Percentiles rank a stretch among this genome's conserved stretches.
Evolutionary conservation across 2,113 vertebrate genomes (phyloP).

Genomic region (Laticauda colubrina): DNA sequence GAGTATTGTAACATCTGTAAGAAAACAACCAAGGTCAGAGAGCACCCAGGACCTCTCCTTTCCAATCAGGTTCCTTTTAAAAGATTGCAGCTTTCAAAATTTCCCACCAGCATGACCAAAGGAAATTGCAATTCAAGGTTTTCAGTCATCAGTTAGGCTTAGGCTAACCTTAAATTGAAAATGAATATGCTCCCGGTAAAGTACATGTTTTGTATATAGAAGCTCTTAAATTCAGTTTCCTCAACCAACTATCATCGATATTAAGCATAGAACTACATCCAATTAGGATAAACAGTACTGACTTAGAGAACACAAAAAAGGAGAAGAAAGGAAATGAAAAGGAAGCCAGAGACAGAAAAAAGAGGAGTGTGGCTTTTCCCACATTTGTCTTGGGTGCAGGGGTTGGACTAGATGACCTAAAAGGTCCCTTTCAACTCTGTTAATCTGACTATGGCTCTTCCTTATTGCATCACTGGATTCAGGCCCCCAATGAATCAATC

Average conservation of each 20-base stretch:
- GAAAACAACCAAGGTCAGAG: background rate
- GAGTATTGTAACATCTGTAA: background rate
- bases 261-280: background rate
- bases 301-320: background rate
- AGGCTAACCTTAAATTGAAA: background rate
- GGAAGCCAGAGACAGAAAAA: background rate
- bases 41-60: background rate
- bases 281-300: background rate
- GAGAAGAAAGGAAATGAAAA: background rate
- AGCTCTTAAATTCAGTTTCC: background rate
- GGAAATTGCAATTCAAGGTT: background rate
- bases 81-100: background rate
- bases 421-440: too few species aligned
- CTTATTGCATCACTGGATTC: background rate
- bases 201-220: background rate
- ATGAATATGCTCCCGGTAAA: background rate
- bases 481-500: background rate
- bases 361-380: background rate
- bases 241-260: background rate
- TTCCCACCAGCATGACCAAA: background rate
- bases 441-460: background rate
- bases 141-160: background rate
- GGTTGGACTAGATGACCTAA: too few species aligned
- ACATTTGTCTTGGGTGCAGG: too few species aligned
- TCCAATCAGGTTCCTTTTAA: background rate